These are phyloP conservation scores for Collichthys lucidus DNA, from an alignment of 2,113 vertebrate species.

Conservation along the genomic window DNA sequence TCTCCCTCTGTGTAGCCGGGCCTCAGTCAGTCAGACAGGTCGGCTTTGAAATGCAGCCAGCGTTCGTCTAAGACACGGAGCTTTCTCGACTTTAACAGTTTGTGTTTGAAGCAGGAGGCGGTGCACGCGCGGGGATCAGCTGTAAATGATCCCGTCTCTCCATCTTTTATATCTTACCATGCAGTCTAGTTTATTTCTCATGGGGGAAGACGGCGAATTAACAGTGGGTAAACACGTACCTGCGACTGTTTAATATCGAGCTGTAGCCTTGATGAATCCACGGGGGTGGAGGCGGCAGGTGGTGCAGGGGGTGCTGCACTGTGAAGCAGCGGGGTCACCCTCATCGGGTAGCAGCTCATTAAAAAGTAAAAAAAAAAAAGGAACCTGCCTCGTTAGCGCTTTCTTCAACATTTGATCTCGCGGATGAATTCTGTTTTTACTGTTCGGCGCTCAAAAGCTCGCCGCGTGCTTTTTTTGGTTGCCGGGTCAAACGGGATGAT, in stretches of 20 bases:
- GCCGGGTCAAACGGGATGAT: conserved; percentile 72
- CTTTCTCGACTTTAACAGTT: conserved; percentile 19
- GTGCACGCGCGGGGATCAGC: neutral
- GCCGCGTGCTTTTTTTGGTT: conserved; percentile 63
- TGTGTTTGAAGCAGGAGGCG: conserved; percentile 32
- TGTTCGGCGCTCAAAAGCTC: conserved; percentile 60
- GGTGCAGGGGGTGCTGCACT: conserved; percentile 21
- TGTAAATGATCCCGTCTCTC: neutral
- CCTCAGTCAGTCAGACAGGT: conserved; percentile 1
- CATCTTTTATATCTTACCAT: conserved; percentile 32
- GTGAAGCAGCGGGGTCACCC: conserved; percentile 66
- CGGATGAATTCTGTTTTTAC: conserved; percentile 56
- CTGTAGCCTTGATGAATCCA: conserved; percentile 63
- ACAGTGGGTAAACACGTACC: conserved; percentile 63
- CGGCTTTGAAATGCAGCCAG: conserved; percentile 59
- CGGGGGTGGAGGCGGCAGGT: conserved; percentile 59
- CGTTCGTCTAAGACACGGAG: conserved; percentile 18
- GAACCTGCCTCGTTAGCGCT: conserved; percentile 69
- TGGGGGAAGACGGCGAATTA: conserved; percentile 44
- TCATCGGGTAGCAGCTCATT: conserved; percentile 66
- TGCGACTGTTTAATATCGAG: conserved; percentile 69
- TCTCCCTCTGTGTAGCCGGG: conserved; percentile 15
- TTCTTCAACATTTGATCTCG: conserved; percentile 68
- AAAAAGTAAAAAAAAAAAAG: conserved; percentile 61
- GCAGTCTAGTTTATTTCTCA: conserved; percentile 63